A percentile compares a stretch with the other conserved stretches of the same genome.
Conservation (phyloP, 2,888 invertebrate genomes). For the Tiliacea citrago region DNA sequence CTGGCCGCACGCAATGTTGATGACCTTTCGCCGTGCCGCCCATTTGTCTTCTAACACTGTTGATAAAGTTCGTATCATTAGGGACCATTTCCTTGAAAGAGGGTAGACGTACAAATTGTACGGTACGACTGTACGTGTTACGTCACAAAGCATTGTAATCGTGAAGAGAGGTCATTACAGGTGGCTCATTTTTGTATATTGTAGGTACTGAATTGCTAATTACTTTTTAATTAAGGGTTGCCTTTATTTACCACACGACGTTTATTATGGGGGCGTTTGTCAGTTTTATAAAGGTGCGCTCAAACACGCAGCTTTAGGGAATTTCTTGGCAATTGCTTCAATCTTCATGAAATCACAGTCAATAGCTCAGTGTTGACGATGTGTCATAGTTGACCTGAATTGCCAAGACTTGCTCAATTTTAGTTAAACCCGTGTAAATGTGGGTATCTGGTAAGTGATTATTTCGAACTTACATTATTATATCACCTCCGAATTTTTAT, state of each 20-base stretch:
- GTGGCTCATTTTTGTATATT: conserved; percentile 9
- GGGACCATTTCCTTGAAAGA: conserved; percentile 41
- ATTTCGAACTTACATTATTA: not conserved
- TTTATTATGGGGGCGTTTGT: not conserved
- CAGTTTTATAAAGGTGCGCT: not conserved
- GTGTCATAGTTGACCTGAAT: not conserved
- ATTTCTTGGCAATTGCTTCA: not conserved
- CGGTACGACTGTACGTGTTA: not conserved
- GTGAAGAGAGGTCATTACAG: conserved; percentile 14
- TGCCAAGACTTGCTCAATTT: not conserved
- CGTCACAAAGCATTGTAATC: conserved; percentile 9
- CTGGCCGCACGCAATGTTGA: conserved; percentile 67
- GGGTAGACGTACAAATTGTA: conserved; percentile 42
- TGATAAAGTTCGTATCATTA: conserved; percentile 45
- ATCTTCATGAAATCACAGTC: not conserved
- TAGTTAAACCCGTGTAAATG: not conserved
- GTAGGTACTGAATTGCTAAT: conserved; percentile 2
- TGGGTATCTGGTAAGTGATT: not conserved
- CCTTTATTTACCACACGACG: not conserved
- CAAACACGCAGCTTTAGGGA: not conserved
- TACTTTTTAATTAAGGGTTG: not conserved
- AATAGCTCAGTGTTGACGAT: not conserved
- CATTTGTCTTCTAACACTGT: conserved; percentile 54
- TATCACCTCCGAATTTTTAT: not conserved
- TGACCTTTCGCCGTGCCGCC: conserved; percentile 58